phyloP scores from a whole-genome alignment of 2,113 vertebrate genomes.

The Baryphthengus martii region DNA sequence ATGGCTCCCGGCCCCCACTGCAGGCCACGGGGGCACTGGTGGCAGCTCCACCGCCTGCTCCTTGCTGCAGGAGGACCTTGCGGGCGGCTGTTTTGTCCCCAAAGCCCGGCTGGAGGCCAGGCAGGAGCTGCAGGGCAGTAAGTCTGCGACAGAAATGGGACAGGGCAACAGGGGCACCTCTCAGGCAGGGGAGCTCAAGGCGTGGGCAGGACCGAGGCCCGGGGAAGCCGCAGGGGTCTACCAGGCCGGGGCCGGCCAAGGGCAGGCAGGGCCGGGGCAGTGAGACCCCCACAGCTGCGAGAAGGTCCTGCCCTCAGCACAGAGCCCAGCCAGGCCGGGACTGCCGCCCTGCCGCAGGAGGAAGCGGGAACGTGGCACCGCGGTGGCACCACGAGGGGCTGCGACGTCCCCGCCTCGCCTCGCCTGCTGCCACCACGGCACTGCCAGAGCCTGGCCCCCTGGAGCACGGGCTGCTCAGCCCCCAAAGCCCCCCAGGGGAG shows the following conservation, averaged over 20 bases:
- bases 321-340: background rate
- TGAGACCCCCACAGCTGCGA: rapidly evolving
- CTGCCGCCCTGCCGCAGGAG: too few species aligned
- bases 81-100: rapidly evolving
- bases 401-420: too few species aligned
- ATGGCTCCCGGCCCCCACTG: rapidly evolving
- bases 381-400: background rate
- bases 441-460: rapidly evolving
- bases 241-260: background rate
- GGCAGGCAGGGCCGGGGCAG: background rate
- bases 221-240: background rate
- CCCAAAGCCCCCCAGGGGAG: rapidly evolving
- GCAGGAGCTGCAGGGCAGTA: rapidly evolving
- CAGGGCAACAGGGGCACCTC: background rate
- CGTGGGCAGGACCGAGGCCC: rapidly evolving
- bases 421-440: rapidly evolving
- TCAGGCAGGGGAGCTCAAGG: background rate
- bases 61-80: rapidly evolving
- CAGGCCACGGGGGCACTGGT: rapidly evolving
- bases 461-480: background rate
- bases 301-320: background rate
- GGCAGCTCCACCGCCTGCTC: background rate
- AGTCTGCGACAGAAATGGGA: background rate
- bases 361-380: rapidly evolving
- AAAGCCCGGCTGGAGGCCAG: rapidly evolving